These are phyloP conservation scores for Crocallis elinguaria DNA, from an alignment of 2,888 invertebrate species.

Conservation along the genomic window DNA sequence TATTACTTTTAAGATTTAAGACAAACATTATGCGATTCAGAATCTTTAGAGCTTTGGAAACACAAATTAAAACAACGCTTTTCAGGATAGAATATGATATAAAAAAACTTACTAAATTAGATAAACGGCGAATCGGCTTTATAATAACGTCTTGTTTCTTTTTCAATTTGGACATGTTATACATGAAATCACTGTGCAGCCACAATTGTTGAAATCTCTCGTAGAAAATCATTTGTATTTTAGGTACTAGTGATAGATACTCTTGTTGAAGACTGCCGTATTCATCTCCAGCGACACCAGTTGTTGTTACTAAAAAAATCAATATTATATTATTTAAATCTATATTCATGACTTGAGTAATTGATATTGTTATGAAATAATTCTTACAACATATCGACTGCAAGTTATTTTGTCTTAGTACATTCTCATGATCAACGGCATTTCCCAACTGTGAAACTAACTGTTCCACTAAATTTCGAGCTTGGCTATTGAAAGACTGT, in stretches of 20 bases:
- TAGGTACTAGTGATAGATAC: not conserved
- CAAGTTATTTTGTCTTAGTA: too few relatives aligned
- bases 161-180: not conserved
- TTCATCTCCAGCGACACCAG: not conserved
- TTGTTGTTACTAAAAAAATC: not conserved
- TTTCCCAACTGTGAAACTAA: too few relatives aligned
- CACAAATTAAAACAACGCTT: too few relatives aligned
- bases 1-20: too few relatives aligned
- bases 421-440: too few relatives aligned
- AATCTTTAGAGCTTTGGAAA: too few relatives aligned
- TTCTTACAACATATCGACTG: too few relatives aligned
- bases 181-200: not conserved
- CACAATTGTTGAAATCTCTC: not conserved
- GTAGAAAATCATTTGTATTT: not conserved
- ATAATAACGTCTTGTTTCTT: not conserved
- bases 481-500: not conserved
- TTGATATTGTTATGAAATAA: too few relatives aligned
- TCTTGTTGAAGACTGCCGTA: not conserved
- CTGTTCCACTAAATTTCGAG: too few relatives aligned
- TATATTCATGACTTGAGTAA: too few relatives aligned
- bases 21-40: too few relatives aligned
- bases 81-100: not conserved
- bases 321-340: too few relatives aligned
- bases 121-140: not conserved
- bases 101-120: not conserved